Percentiles rank a stretch among this genome's conserved stretches.
Conservation (phyloP, 1,140 invertebrate species). For the Panagrolaimus sp. region DNA sequence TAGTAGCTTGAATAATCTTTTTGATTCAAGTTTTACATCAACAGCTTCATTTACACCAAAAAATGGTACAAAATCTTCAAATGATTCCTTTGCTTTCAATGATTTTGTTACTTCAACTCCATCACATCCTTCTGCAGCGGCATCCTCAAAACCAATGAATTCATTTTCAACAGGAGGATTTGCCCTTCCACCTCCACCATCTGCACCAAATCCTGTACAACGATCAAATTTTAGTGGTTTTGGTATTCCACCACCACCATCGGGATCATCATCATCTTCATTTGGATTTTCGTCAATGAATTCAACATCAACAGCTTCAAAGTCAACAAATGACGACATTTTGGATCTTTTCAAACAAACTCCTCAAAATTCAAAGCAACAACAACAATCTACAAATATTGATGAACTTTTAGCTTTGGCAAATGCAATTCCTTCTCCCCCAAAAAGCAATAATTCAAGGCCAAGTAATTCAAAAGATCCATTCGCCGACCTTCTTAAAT, state of each 20-base stretch:
- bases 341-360: not conserved
- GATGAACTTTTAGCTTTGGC: not conserved
- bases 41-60: not conserved
- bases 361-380: not conserved
- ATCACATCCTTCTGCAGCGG: not conserved
- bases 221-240: not conserved
- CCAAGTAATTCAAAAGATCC: constrained; percentile 11
- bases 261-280: not conserved
- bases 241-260: constrained; percentile 2
- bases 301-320: not conserved
- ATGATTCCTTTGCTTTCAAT: constrained; percentile 1
- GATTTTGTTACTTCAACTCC: constrained; percentile 7
- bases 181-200: constrained; percentile 3
- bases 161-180: not conserved
- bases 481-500: constrained; percentile 1
- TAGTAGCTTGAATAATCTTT: not conserved
- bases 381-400: constrained; percentile 1
- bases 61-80: not conserved
- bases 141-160: not conserved
- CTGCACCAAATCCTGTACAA: not conserved
- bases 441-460: not conserved
- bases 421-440: not conserved
- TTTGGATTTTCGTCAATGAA: not conserved
- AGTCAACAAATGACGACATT: constrained; percentile 8
- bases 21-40: not conserved